A percentile compares a stretch with the other conserved stretches of the same genome.
Evolutionary conservation across 2,113 vertebrate genomes (phyloP).

Genomic region (Anguilla japonica): DNA sequence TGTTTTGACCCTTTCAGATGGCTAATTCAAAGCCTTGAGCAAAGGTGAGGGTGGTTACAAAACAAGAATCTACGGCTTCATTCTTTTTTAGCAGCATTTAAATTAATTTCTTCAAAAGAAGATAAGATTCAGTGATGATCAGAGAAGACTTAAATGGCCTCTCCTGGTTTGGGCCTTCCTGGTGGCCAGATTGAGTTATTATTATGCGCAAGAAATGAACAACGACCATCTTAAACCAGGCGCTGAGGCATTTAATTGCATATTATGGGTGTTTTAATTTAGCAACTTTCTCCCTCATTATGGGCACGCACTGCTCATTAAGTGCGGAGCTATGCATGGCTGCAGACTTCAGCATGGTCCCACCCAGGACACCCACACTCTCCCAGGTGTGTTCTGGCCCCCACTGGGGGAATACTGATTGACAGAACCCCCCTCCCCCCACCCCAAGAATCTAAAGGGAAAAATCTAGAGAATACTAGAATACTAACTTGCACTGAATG

Average conservation of each 20-base stretch:
- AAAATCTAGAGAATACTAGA: not conserved
- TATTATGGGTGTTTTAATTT: slow-evolving; percentile 46
- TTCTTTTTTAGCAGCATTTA: not conserved
- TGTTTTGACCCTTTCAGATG: not conserved
- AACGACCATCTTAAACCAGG: slow-evolving; percentile 42
- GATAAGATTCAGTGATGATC: not conserved
- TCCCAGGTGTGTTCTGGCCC: slow-evolving; percentile 19
- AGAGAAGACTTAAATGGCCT: not conserved
- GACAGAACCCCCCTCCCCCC: slow-evolving; percentile 6
- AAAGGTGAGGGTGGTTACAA: not conserved
- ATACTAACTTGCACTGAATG: not conserved
- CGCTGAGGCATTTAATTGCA: slow-evolving; percentile 47
- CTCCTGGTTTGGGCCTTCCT: slow-evolving; percentile 11
- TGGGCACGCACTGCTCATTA: slow-evolving; percentile 42
- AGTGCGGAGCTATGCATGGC: slow-evolving; percentile 40
- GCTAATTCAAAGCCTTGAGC: not conserved
- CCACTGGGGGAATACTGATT: slow-evolving; percentile 20
- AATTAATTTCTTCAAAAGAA: not conserved
- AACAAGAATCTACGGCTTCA: not conserved
- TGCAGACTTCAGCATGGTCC: slow-evolving; percentile 12
- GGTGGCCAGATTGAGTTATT: slow-evolving; percentile 24
- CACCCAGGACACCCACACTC: not conserved
- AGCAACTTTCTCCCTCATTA: slow-evolving; percentile 43
- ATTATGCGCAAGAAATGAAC: slow-evolving; percentile 26
- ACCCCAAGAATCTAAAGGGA: not conserved